Conservation (phyloP, 2,888 invertebrate species). For the Drosophila siamana region DNA sequence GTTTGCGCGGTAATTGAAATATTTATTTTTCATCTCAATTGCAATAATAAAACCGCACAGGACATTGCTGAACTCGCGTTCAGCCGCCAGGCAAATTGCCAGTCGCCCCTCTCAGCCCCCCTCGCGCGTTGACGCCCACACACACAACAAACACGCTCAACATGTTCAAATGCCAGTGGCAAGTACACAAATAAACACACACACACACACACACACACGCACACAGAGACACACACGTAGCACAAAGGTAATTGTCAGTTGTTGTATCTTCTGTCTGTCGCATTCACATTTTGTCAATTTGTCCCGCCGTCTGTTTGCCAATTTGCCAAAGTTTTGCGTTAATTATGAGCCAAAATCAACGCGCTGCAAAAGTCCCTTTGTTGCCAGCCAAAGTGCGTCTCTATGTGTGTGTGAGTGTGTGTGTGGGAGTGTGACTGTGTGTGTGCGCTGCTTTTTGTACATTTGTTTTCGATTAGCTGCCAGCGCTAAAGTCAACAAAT, state of each 20-base stretch:
- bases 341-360: constrained; percentile 76
- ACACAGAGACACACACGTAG: neutral
- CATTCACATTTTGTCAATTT: constrained; percentile 50
- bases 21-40: constrained; percentile 79
- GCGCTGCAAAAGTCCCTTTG: constrained; percentile 60
- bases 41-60: constrained; percentile 73
- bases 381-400: constrained; percentile 28
- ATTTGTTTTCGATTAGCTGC: constrained; percentile 79
- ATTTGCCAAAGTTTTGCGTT: constrained; percentile 78
- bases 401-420: constrained; percentile 16
- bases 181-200: constrained; percentile 16
- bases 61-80: constrained; percentile 56
- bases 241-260: constrained; percentile 76
- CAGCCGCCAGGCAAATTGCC: constrained; percentile 49
- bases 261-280: constrained; percentile 43
- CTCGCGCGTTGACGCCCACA: neutral
- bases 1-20: constrained; percentile 72
- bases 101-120: constrained; percentile 7
- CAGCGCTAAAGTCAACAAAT: constrained; percentile 77
- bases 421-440: constrained; percentile 3
- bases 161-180: constrained; percentile 44
- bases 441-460: constrained; percentile 49
- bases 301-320: constrained; percentile 65
- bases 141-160: constrained; percentile 4
- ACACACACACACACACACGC: neutral